Evolutionary conservation across 2,888 invertebrate species (phyloP).

Genomic region (Nasonovia ribisnigri): DNA sequence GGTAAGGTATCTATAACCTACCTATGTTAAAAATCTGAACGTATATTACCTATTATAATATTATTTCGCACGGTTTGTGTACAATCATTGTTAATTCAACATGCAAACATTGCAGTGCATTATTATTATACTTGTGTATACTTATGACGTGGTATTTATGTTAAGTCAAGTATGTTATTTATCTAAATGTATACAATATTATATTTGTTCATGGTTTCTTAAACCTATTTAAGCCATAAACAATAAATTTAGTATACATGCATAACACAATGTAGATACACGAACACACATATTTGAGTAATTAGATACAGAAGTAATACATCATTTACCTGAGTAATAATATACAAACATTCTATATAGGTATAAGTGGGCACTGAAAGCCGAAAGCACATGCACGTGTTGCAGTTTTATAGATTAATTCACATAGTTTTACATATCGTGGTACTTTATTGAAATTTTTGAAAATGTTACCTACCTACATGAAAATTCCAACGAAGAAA

Average conservation of each 20-base stretch:
- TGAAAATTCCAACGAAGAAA: neutral
- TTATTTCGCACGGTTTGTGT: neutral
- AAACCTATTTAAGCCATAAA: neutral
- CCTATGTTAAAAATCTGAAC: neutral
- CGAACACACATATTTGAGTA: neutral
- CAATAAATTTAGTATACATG: neutral
- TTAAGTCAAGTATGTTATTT: neutral
- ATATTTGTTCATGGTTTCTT: conserved; percentile 1
- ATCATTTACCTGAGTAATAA: neutral
- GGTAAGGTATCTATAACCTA: too few species aligned
- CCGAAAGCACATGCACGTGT: neutral
- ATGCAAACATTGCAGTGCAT: neutral
- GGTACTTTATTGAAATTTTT: neutral
- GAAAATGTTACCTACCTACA: neutral
- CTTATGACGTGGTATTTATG: neutral
- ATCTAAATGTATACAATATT: neutral
- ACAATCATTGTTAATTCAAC: neutral
- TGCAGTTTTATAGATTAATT: neutral
- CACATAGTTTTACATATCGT: neutral
- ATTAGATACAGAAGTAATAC: neutral
- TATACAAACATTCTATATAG: neutral
- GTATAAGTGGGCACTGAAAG: neutral
- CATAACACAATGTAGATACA: neutral
- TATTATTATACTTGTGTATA: conserved; percentile 9
- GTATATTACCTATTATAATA: neutral